Percentiles rank a stretch among this genome's conserved stretches.
Evolutionary conservation across 2,113 vertebrate species (phyloP).

Genomic region (Rhipidura dahli): DNA sequence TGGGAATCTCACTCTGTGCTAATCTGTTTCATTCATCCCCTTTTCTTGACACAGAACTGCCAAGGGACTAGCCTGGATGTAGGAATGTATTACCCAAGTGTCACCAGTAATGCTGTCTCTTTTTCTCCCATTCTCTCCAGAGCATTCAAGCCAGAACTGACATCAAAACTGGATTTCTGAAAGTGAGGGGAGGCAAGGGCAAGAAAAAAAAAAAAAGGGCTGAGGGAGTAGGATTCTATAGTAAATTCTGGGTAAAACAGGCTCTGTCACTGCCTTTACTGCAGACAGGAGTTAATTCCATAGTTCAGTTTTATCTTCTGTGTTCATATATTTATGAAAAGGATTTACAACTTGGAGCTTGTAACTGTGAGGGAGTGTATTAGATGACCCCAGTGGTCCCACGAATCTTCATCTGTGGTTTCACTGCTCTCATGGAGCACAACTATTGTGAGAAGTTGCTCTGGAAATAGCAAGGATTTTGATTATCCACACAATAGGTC

Average conservation of each 20-base stretch:
- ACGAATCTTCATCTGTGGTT: neutral
- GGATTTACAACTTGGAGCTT: neutral
- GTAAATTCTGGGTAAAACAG: neutral
- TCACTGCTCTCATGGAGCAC: neutral
- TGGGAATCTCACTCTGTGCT: slow-evolving; percentile 38
- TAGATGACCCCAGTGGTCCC: neutral
- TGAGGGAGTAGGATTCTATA: neutral
- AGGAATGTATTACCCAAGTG: neutral
- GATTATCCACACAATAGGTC: neutral
- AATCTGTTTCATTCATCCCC: slow-evolving; percentile 35
- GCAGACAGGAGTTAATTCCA: neutral
- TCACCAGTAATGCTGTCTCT: neutral
- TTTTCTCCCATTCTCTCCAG: neutral
- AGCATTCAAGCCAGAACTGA: neutral
- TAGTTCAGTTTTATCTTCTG: neutral
- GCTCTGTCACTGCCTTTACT: neutral
- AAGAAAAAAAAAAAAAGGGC: neutral
- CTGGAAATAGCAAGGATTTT: neutral
- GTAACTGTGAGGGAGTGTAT: neutral
- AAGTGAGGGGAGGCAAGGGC: neutral
- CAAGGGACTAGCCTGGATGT: neutral
- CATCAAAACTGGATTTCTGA: neutral
- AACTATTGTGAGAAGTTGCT: neutral
- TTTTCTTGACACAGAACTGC: slow-evolving; percentile 23
- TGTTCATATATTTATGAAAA: neutral